Base-by-base conservation (phyloP, 2,797 vertebrate species). In the Psittacula echo region DNA sequence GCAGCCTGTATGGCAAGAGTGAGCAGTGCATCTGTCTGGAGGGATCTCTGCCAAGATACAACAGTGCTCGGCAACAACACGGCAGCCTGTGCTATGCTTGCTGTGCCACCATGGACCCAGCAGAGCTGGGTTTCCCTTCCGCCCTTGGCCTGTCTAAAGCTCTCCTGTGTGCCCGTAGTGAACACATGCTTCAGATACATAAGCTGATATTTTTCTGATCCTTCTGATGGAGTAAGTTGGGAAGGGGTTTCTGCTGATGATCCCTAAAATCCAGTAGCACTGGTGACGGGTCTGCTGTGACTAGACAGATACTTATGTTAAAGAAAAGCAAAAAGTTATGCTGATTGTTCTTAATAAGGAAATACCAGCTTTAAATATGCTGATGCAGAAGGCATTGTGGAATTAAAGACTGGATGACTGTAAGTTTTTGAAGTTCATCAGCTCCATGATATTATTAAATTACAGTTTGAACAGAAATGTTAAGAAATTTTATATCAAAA, bases 171-270 rank as follows among this genome's bases (percentile, higher is more conserved):
- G 39, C 53, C 41, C 41, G 5, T 7, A 37, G 47, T 18, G 42
- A 67, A 34, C 16, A 19, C 5, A 0, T 8, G 15, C 54, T 27
- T 14, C 41, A 27, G n/a, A 8, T 15, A 16, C 0, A 8, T 6
- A 7, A 37, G 16, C 32, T 29, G 11, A 6, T 34, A 12, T 34
- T 67, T 68, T 58, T 50, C n/a, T 37, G 26, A 47, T 42, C 30
- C 18, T 62, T 71, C 44, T 44, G 34, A 13, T 1, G 9, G n/a
- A 29, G 23, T 5, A 44, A 60, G 30, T 73, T 30, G 11, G 32
- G 27, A 77, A 47, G 17, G n/a, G 7, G 19, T 71, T 54, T 56
- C 32, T 56, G 47, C 16, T 37, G 22, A 5, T 70, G 56, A 14
- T 29, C 29, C 65, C 27, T 51, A 29, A 24, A 61, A 41, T 64